Percentiles rank a stretch among this genome's conserved stretches.
phyloP scores from a whole-genome alignment of 2,113 vertebrate species.

The Rhea americana region DNA sequence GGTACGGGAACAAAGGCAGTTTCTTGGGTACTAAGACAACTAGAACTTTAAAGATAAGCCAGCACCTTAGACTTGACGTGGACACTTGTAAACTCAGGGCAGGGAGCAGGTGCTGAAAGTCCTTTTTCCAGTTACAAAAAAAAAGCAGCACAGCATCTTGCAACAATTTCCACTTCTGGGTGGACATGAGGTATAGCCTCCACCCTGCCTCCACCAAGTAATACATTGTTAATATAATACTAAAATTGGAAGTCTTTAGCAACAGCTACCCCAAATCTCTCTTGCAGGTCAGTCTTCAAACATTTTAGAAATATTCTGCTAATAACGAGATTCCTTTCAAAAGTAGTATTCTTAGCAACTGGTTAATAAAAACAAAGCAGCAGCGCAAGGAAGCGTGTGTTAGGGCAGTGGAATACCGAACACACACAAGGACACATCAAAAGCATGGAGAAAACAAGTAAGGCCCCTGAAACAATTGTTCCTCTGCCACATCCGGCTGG shows the following conservation, averaged over 20 bases:
- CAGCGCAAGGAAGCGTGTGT: neutral
- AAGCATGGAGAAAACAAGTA: neutral
- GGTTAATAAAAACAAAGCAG: neutral
- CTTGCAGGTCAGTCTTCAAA: neutral
- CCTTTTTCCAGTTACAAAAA: neutral
- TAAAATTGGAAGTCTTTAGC: neutral
- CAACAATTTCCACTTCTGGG: neutral
- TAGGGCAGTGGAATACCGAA: neutral
- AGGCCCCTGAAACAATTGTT: slow-evolving; percentile 7
- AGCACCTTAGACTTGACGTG: neutral
- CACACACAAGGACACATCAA: neutral
- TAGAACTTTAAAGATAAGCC: slow-evolving; percentile 9
- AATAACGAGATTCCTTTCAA: neutral
- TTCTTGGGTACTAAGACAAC: neutral
- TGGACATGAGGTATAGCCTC: neutral
- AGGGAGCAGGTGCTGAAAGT: neutral
- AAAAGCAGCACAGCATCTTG: neutral
- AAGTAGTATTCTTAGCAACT: accelerated
- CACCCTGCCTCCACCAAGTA: neutral
- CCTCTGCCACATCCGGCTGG: slow-evolving; percentile 12
- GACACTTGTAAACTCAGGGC: neutral
- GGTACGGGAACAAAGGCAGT: neutral
- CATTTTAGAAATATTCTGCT: neutral
- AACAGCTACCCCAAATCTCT: neutral
- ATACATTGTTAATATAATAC: neutral